Base-by-base conservation (phyloP, 2,888 invertebrate genomes). In the Macrosiphum euphorbiae region DNA sequence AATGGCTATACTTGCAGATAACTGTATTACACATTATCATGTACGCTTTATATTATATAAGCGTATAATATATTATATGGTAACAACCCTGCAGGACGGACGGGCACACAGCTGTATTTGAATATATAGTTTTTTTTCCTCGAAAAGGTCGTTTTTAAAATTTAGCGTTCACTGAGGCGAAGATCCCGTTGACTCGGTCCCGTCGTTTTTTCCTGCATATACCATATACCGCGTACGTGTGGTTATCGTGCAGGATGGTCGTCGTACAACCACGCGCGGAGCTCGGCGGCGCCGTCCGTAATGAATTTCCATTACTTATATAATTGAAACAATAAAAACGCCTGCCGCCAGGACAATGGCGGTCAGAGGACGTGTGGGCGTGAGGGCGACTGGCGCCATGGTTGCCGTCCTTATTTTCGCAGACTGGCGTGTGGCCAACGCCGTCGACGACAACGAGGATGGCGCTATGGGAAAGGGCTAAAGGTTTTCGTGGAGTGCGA, bases 241-340 rank as follows among this genome's bases (percentile, higher is more conserved):
- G 78, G 78, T 78, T 78, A 78, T 78, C 35, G 1, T 35, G 35
- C 35, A 35, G 35, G 35, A 35, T 35, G 35, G 16, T 78, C 78
- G 20, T 20, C 35, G 35, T 35, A 78, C 86, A 16, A 86, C 13
- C 4, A 16, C 47, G 16, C 28, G 16, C 47, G 47, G 28, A 47
- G 86, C 86, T 86, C 86, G 86, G 86, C 47, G 86, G 35, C 58
- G 78, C 89, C 85, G 85, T 61, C 84, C 26, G 93, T 90, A 90
- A 93, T 93, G 93, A 93, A 93, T 93, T 93, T 93, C 90, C 93
- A 90, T 90, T 90, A 90, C 50, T 85, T 90, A 93, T 90, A 93
- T 93, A 93, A 93, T 93, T 93, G 90, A 93, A 93, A 93, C 90
- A 61, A 93, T 93, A 93, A 93, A 90, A 93, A 93, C 93, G 85